Percentiles rank a stretch among this genome's conserved stretches.
phyloP scores from a whole-genome alignment of 2,797 vertebrate genomes.

The Neosilurus mollespiculum region DNA sequence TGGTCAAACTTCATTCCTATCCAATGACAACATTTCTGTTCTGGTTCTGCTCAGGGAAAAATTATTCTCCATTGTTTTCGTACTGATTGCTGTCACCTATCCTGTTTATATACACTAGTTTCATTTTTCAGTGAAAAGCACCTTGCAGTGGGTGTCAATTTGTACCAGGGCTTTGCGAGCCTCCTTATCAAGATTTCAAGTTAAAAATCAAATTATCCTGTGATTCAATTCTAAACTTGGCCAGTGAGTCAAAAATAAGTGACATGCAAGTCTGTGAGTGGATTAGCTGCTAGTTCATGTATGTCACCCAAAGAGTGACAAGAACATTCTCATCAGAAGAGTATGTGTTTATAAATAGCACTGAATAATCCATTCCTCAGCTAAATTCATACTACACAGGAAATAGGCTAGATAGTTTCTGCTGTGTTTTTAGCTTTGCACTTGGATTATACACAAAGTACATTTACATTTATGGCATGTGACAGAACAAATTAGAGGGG shows the following conservation, averaged over 20 bases:
- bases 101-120: neutral
- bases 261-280: neutral
- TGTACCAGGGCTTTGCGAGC: neutral
- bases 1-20: neutral
- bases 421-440: neutral
- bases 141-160: neutral
- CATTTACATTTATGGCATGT: too few species aligned
- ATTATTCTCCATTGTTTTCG: neutral
- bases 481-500: too few species aligned
- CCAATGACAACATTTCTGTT: neutral
- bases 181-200: conserved; percentile 22
- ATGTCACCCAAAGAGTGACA: conserved; percentile 5
- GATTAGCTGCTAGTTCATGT: neutral
- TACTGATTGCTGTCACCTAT: neutral
- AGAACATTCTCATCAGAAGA: neutral
- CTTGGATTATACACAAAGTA: neutral
- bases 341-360: neutral
- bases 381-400: neutral
- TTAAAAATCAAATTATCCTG: neutral
- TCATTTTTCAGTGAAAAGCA: conserved; percentile 1
- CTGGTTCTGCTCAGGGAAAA: neutral
- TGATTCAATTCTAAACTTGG: neutral
- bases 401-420: neutral
- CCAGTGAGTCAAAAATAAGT: conserved; percentile 14
- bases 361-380: conserved; percentile 1